These are phyloP conservation scores for Nematopogon swammerdamellus DNA, from an alignment of 2,888 invertebrate genomes.

Conservation along the genomic window DNA sequence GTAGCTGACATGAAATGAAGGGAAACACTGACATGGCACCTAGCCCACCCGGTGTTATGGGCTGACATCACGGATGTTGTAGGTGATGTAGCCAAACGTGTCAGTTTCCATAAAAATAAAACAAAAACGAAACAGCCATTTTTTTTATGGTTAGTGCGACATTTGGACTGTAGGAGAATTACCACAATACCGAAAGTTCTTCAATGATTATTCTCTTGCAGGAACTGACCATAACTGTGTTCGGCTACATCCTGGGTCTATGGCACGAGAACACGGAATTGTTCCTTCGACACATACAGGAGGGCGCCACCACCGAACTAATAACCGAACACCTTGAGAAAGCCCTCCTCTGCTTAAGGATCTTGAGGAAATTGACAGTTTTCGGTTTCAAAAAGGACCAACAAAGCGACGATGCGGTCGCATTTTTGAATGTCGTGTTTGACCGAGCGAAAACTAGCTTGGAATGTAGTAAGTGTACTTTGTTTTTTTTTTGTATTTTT, in stretches of 20 bases:
- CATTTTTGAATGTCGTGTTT: conserved; percentile 77
- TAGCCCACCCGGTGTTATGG: too few relatives aligned
- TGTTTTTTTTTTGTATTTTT: conserved; percentile 9
- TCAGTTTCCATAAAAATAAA: too few relatives aligned
- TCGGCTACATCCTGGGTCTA: conserved; percentile 68
- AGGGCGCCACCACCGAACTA: conserved; percentile 54
- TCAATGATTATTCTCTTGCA: too few relatives aligned
- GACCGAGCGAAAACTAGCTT: conserved; percentile 74
- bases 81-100: too few relatives aligned
- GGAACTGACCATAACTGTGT: conserved; percentile 74
- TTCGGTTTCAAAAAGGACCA: conserved; percentile 80
- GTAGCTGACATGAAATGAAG: too few relatives aligned
- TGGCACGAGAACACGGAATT: conserved; percentile 76
- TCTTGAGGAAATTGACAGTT: conserved; percentile 78
- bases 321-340: conserved; percentile 72
- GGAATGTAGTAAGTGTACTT: conserved; percentile 71
- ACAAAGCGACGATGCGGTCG: conserved; percentile 68
- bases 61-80: too few relatives aligned
- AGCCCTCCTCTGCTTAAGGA: conserved; percentile 74
- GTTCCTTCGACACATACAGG: conserved; percentile 64
- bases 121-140: too few relatives aligned
- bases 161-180: too few relatives aligned
- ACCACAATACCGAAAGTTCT: too few relatives aligned
- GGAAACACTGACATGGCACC: too few relatives aligned
- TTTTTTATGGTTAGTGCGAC: too few relatives aligned